Base-by-base conservation (phyloP, 2,113 vertebrate genomes). In the Cyprinodon variegatus region DNA sequence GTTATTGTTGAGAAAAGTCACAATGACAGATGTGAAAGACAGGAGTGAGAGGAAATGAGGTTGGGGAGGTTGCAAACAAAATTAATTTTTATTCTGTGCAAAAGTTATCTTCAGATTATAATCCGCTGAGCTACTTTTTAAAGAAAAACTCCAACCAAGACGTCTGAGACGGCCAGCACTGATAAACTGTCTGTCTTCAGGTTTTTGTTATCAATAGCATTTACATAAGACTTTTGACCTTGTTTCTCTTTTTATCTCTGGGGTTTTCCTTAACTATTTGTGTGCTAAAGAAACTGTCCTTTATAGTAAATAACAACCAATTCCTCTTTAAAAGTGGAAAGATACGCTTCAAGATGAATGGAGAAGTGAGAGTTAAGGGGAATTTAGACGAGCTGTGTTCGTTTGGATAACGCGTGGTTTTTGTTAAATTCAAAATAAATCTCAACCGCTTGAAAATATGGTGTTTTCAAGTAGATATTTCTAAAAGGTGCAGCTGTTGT, bases 301-400 rank as follows among this genome's bases (percentile, higher is more conserved):
- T 57, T 20, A 3, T 6, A 57, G 50, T 57, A 7, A 57, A 57
- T n/a, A 57, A n/a, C 17, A 57, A 20, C 50, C 50, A 57, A 57
- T 79, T 81, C 45, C 48, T 20, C 12, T 78, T 80, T 36, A 12
- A 29, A 4, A 39, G 4, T 76, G 61, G n/a, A 57, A 76, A 63
- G 3, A 82, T 69, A 22, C 29, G 15, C 22, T 76, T 8, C 61
- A 74, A 78, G 29, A 74, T 61, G 39, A 78, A 43, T 63, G 41
- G 11, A 7, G 70, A 84, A 76, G 75, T 79, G 64, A 77, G 1
- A 76, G 3, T 43, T 4, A 0, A 43, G 69, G 43, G 74, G 29
- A 82, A 71, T 79, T 57, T 60, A 69, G 11, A 3, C 3, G 17
- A 65, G 38, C 11, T 76, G 70, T 5, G 17, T 7, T 48, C 6